Evolutionary conservation across 2,113 vertebrate genomes (phyloP).

Genomic region (Lagopus muta): DNA sequence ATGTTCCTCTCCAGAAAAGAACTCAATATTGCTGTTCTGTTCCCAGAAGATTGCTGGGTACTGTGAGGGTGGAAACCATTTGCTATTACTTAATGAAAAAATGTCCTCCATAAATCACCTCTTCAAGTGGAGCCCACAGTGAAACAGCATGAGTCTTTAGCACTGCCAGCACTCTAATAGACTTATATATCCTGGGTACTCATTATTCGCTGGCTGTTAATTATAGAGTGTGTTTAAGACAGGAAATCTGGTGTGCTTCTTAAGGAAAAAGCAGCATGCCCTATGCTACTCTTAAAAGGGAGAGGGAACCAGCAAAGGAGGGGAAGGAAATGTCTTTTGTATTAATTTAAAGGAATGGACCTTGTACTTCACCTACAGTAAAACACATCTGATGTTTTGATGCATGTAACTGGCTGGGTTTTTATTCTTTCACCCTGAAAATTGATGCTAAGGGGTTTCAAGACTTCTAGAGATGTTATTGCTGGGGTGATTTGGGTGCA

Average conservation of each 20-base stretch:
- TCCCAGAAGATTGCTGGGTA: slow-evolving; percentile 71
- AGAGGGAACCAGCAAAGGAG: not conserved
- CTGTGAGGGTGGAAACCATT: slow-evolving; percentile 68
- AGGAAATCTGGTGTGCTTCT: slow-evolving; percentile 68
- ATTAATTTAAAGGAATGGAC: slow-evolving; percentile 6
- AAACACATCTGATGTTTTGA: not conserved
- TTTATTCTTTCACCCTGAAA: not conserved
- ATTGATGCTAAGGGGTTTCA: not conserved
- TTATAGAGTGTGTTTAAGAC: slow-evolving; percentile 69
- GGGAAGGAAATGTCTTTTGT: slow-evolving; percentile 11
- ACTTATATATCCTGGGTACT: slow-evolving; percentile 72
- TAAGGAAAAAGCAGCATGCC: slow-evolving; percentile 54
- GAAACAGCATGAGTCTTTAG: slow-evolving; percentile 73
- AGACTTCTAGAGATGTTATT: not conserved
- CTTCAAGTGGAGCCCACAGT: slow-evolving; percentile 70
- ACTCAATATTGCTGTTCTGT: slow-evolving; percentile 36
- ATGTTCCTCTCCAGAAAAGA: slow-evolving; percentile 57
- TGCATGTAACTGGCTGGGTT: not conserved
- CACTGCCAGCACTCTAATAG: slow-evolving; percentile 72
- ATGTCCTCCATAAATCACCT: slow-evolving; percentile 73
- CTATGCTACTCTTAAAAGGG: slow-evolving; percentile 22
- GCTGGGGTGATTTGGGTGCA: not conserved
- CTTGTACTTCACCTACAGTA: not conserved
- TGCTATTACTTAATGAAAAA: slow-evolving; percentile 77
- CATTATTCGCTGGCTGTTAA: slow-evolving; percentile 71